Evolutionary conservation across 2,113 vertebrate species (phyloP).

Genomic region (Rattus norvegicus): GRCr8 NC_086020.1:64040001-64040500

Average conservation of each 20-base stretch:
- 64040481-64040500: slow-evolving; percentile 40
- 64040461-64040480: slow-evolving; percentile 58
- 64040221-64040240: slow-evolving; percentile 75
- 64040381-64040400: slow-evolving; percentile 68
- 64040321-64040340: slow-evolving; percentile 81
- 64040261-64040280: slow-evolving; percentile 80
- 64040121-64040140: slow-evolving; percentile 66
- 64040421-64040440: slow-evolving; percentile 55
- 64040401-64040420: slow-evolving; percentile 69
- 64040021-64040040: not conserved
- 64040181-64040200: slow-evolving; percentile 30
- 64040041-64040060: not conserved
- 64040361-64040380: slow-evolving; percentile 77
- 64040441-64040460: slow-evolving; percentile 56
- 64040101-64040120: slow-evolving; percentile 4
- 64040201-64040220: slow-evolving; percentile 66
- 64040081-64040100: slow-evolving; percentile 7
- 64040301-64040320: slow-evolving; percentile 80
- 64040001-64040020: slow-evolving; percentile 12
- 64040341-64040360: slow-evolving; percentile 80
- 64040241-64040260: slow-evolving; percentile 78
- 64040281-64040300: slow-evolving; percentile 80
- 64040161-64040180: slow-evolving; percentile 58
- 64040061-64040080: not conserved
- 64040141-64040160: slow-evolving; percentile 68